Conservation (phyloP, 2,797 vertebrate genomes). For the Ceryle rudis region DNA sequence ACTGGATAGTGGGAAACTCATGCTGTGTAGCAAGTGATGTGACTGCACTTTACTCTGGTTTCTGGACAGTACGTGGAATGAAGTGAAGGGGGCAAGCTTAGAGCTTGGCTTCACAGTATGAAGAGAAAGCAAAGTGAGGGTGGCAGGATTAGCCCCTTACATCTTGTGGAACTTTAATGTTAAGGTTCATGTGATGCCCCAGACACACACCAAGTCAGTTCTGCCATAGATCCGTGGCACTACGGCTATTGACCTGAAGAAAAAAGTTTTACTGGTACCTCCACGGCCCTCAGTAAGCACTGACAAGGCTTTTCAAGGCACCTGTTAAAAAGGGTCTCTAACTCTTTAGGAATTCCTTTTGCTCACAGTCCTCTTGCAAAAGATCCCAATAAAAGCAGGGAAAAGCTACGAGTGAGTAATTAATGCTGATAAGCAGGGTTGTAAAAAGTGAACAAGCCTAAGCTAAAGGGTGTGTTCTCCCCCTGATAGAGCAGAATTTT, state of each 20-base stretch:
- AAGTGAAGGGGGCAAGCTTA: conserved; percentile 53
- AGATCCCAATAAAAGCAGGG: background rate
- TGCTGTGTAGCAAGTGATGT: background rate
- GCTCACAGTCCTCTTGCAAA: background rate
- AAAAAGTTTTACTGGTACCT: background rate
- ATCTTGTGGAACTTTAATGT: too few relatives aligned
- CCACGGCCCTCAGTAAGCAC: background rate
- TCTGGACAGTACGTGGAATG: conserved; percentile 38
- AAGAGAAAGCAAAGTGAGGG: background rate
- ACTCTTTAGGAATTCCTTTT: background rate
- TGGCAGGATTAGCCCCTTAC: too few relatives aligned
- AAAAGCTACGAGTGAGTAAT: background rate
- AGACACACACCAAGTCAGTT: too few relatives aligned
- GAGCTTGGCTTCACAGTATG: conserved; percentile 19
- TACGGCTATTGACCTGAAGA: background rate
- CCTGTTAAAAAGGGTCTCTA: background rate
- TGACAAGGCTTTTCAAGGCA: background rate
- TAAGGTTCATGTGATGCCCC: too few relatives aligned
- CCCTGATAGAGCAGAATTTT: background rate
- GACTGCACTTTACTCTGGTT: background rate
- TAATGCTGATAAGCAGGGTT: background rate
- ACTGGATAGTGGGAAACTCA: background rate
- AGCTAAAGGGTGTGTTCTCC: background rate
- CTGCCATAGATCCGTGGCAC: background rate
- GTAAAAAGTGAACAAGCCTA: background rate